Base-by-base conservation (phyloP, 1,140 invertebrate genomes). In the Plectrocnemia conspersa region DNA sequence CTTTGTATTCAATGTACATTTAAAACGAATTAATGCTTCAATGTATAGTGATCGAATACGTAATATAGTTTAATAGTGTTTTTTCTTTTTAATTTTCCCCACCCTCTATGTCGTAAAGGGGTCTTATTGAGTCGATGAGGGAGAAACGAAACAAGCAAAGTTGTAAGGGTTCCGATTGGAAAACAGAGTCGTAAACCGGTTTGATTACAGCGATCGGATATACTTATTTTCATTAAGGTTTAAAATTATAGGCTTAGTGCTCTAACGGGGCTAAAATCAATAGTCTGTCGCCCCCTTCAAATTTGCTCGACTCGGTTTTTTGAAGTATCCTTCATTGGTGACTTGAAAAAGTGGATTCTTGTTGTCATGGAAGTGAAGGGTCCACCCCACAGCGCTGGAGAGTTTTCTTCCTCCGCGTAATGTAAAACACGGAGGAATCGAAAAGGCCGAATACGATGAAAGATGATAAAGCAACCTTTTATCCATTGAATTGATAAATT, bases 51-150 rank as follows among this genome's bases (percentile, higher is more conserved):
- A n/a, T n/a, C n/a, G n/a, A n/a, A n/a, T n/a, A n/a, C n/a, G n/a
- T n/a, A n/a, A n/a, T n/a, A n/a, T n/a, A n/a, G n/a, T n/a, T n/a
- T n/a, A n/a, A n/a, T n/a, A n/a, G n/a, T n/a, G n/a, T n/a, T n/a
- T n/a, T n/a, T n/a, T n/a, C n/a, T n/a, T n/a, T n/a, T n/a, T n/a
- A n/a, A n/a, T n/a, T n/a, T n/a, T n/a, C n/a, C n/a, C n/a, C n/a
- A n/a, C n/a, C n/a, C n/a, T n/a, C n/a, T n/a, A n/a, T n/a, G n/a
- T n/a, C n/a, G 40, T 50, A 35, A 50, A 38, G 47, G 46, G 33
- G 47, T 50, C 44, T 15, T 32, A 27, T 47, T 35, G 32, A 50
- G 32, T 50, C 47, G 40, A 50, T 50, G 47, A 50, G 40, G 47
- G 16, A 24, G 47, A 50, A 50, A 50, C 38, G 47, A 50, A 50